Evolutionary conservation across 2,797 vertebrate genomes (phyloP).

Genomic region (Ptychadena robeensis): DNA sequence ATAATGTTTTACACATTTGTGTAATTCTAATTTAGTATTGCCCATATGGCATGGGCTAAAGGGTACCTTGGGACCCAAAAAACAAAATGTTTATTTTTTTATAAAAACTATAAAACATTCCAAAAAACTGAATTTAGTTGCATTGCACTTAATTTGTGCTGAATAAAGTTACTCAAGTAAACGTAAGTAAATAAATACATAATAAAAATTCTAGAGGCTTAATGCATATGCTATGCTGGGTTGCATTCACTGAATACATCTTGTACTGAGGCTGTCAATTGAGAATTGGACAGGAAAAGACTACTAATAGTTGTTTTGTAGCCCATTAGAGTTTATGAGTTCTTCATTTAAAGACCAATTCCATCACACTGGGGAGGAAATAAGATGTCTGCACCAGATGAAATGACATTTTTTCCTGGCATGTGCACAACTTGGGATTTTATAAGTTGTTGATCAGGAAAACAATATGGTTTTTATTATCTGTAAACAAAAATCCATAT

Average conservation of each 20-base stretch:
- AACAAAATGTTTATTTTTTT: too few species aligned
- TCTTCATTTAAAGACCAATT: constrained; percentile 18
- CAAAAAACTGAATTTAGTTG: not conserved
- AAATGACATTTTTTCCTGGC: constrained; percentile 40
- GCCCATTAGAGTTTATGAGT: constrained; percentile 40
- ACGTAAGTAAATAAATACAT: not conserved
- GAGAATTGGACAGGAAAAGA: constrained; percentile 47
- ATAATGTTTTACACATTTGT: too few species aligned
- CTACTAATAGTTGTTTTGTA: constrained; percentile 41
- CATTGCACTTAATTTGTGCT: not conserved
- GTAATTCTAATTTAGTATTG: too few species aligned
- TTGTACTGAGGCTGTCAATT: constrained; percentile 2
- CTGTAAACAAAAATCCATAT: constrained; percentile 22
- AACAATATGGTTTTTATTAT: constrained; percentile 38
- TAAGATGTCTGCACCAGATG: constrained; percentile 46
- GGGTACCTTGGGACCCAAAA: too few species aligned
- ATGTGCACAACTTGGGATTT: not conserved
- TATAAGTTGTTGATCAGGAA: constrained; percentile 24
- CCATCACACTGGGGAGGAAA: constrained; percentile 42
- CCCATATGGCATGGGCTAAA: too few species aligned
- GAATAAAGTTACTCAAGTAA: too few species aligned
- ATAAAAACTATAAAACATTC: too few species aligned
- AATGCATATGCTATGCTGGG: not conserved
- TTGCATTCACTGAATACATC: not conserved
- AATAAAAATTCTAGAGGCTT: not conserved